phyloP scores from a whole-genome alignment of 2,797 vertebrate genomes.

The Pangasius sanitwongsei region DNA sequence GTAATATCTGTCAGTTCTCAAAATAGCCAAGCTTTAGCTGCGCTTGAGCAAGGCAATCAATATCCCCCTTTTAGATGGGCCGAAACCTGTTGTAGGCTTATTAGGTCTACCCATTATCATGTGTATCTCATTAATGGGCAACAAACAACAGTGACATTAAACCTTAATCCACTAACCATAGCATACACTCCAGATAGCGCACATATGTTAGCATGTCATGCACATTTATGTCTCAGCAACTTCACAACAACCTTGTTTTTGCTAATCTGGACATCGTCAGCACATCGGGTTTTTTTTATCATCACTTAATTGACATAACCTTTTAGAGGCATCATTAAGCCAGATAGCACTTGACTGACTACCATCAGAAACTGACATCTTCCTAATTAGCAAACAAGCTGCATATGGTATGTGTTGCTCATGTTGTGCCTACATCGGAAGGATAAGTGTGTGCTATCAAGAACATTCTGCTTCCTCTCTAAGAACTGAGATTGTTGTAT shows the following conservation, averaged over 20 bases:
- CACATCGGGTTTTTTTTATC: neutral
- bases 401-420: neutral
- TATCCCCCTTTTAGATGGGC: constrained; percentile 35
- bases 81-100: constrained; percentile 17
- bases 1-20: constrained; percentile 40
- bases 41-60: constrained; percentile 38
- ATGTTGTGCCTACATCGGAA: neutral
- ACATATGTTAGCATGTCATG: neutral
- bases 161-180: neutral
- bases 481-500: constrained; percentile 1
- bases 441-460: neutral
- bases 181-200: neutral
- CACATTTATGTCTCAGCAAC: neutral
- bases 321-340: neutral
- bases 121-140: neutral
- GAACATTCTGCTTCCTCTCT: constrained; percentile 8
- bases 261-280: constrained; percentile 3
- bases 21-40: constrained; percentile 48
- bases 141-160: neutral
- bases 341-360: neutral
- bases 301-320: constrained; percentile 3
- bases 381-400: constrained; percentile 2
- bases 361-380: constrained; percentile 1
- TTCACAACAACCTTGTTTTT: neutral
- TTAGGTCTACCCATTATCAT: neutral